Evolutionary conservation across 2,797 vertebrate genomes (phyloP).

Genomic region (Balearica regulorum): DNA sequence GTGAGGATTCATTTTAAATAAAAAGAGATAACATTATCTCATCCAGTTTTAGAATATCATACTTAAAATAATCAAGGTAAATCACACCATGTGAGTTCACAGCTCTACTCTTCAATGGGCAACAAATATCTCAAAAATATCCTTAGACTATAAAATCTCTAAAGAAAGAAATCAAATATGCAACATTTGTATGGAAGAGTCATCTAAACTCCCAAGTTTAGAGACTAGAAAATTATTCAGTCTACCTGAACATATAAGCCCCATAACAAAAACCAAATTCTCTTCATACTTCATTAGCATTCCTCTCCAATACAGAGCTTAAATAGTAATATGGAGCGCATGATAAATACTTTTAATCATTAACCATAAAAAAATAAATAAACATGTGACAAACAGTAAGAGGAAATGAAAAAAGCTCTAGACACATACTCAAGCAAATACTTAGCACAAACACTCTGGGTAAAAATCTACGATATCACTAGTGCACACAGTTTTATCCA

Average conservation of each 20-base stretch:
- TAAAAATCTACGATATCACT: neutral
- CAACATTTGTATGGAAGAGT: neutral
- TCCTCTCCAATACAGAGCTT: neutral
- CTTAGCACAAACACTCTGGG: neutral
- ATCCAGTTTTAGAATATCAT: neutral
- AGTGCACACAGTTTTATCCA: neutral
- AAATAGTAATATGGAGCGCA: fast-evolving
- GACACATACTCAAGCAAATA: neutral
- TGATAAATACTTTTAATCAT: neutral
- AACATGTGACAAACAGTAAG: neutral
- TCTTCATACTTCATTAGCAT: neutral
- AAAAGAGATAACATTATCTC: neutral
- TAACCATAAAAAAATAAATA: neutral
- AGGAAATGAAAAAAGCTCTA: neutral
- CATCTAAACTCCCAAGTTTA: neutral
- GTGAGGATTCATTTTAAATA: neutral
- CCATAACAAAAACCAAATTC: neutral
- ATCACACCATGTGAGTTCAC: neutral
- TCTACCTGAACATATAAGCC: neutral
- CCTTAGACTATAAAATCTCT: neutral
- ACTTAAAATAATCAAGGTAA: neutral
- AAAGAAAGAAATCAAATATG: neutral
- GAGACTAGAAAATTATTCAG: neutral
- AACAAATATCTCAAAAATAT: neutral
- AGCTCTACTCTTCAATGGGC: neutral